Base-by-base conservation (phyloP, 2,888 invertebrate genomes). In the Coremacera marginata region DNA sequence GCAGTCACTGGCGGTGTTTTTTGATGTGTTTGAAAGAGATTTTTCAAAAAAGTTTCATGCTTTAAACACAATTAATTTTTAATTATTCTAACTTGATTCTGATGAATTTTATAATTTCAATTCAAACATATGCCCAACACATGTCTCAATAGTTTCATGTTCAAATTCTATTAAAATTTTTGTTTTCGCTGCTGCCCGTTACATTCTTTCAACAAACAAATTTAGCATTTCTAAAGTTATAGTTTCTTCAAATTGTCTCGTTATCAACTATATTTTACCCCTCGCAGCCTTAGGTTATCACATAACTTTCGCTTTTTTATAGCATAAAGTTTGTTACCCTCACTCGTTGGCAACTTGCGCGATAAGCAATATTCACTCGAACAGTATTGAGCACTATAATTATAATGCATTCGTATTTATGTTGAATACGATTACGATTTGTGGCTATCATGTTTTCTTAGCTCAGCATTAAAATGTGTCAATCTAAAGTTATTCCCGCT, bases 381-480 rank as follows among this genome's bases (percentile, higher is more conserved):
- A 51, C 16, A 52, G 31, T 68, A 27, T 68, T 68, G 25, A 27
- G 14, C 25, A n/a, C 14, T 51, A 14, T 5, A 19, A 11, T 16
- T 25, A 14, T 4, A 27, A 11, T n/a, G 19, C 57, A 60, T 25
- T 19, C 57, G 27, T 22, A 7, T 19, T 11, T n/a, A 55, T 55
- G 55, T 55, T 22, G 8, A 22, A 19, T 27, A 25, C n/a, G 22
- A n/a, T 7, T 57, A 16, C 27, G n/a, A 37, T 14, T 19, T 25
- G 34, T 34, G 34, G 25, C 37, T 34, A 37, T 57, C 34, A 60
- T 60, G 5, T 55, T 60, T 57, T 71, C 60, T 71, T n/a, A 37
- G 44, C 60, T 57, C 71, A 71, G 71, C 71, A 71, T 22, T 37
- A 60, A 68, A 68, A 37, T 71, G 16, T 71, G 60, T 60, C 71